Evolutionary conservation across 2,113 vertebrate species (phyloP), one percentile per base, ranked within the genome.

Genomic region (Zeus faber): DNA sequence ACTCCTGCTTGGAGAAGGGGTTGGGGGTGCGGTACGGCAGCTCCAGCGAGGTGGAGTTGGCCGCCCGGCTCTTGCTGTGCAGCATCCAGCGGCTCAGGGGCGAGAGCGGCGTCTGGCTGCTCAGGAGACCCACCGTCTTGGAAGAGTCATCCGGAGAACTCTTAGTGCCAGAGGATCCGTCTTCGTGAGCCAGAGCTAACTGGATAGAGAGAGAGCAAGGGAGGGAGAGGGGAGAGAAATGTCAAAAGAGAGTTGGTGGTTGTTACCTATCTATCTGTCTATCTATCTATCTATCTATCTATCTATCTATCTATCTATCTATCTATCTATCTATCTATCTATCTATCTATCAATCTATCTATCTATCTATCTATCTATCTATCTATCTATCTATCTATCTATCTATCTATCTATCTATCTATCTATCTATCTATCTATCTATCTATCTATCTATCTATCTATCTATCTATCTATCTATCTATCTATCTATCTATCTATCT

Each of bases 51-150:
- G 89, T 93, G 62, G 74, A 67, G 62, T 92, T 96, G 45, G 89
- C 87, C 0, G 83, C 86, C 39, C 87, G 66, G 60, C 87, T 85
- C 55, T 86, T 86, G 44, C 87, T 87, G 46, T 91, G 88, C 37
- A 88, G 76, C 77, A 91, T 88, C 90, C 89, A 92, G 43, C 89
- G 90, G 55, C 89, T 88, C 67, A 92, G 77, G 2, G 90, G 88
- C 3, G 90, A 91, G 16, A 87, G 54, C 3, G 85, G 72, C 2
- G 84, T 62, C 75, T 88, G 90, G 7, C 85, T 73, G 1, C 80
- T 76, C 65, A 91, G 58, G 37, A 91, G 80, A 11, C 89, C 88
- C 66, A 88, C 58, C 1, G 83, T 82, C 80, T 89, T 89, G 24
- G 87, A 72, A 8, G 84, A 77, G 62, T 85, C 82, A 3, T 72